Evolutionary conservation across 1,140 invertebrate species (phyloP), one percentile per base, ranked within the genome.

Genomic region (Drosophila athabasca): DNA sequence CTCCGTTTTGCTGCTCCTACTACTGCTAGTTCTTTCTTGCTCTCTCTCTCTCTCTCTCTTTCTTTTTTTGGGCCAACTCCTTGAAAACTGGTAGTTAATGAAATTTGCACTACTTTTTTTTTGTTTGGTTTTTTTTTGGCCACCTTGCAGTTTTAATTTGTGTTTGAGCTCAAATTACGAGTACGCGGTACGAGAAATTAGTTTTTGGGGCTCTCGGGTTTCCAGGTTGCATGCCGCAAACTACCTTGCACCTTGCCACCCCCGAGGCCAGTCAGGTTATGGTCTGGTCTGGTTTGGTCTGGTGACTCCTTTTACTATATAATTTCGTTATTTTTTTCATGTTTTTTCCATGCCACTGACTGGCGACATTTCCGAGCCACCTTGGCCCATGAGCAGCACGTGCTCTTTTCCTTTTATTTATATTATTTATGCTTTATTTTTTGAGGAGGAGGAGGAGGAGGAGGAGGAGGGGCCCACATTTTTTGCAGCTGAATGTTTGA

Each of bases 401-500:
- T 45, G 45, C 41, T 53, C 39, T 41, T 53, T 73, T 53, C 45
- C 24, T 24, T 54, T 54, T 57, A 53, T 59, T 65, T 74, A 41
- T 52, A 22, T 53, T 52, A 51, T 53, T 53, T 41, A 22, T 45
- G 39, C 46, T 44, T 62, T 26, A 35, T 35, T 61, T 80, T 66
- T 74, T 52, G 61, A 70, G 35, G 75, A 82, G 67, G 46, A 67
- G 48, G 41, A 19, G n/a, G n/a, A n/a, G n/a, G n/a, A n/a, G n/a
- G 61, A 70, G 35, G 75, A 82, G 67, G 46, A 67, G 48, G 41
- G 1, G 61, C 59, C 44, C 11, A 13, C 44, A 64, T 62, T 74
- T 85, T 73, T 85, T 73, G 52, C 49, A 65, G 62, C 57, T 67
- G 60, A 62, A 85, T 84, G 72, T 76, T 67, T 84, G 81, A 76